Conservation (phyloP, 2,113 vertebrate genomes). For the Balaenoptera acutorostrata region DNA sequence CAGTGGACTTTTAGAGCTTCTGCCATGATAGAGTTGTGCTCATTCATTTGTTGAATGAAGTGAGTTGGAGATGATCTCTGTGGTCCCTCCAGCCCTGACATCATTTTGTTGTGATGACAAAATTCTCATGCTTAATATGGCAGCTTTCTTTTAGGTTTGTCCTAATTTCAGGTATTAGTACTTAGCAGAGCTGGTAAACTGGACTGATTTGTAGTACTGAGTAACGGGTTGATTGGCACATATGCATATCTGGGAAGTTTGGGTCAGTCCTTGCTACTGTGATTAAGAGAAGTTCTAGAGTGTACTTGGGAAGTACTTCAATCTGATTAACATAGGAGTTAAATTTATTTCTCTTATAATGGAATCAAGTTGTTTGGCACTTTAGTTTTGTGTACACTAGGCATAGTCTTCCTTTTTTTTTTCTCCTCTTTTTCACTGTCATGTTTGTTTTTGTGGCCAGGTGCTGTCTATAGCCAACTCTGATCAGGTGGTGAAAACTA, state of each 20-base stretch:
- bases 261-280: neutral
- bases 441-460: neutral
- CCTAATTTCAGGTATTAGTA: neutral
- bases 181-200: neutral
- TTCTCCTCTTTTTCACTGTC: neutral
- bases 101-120: neutral
- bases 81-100: neutral
- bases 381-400: neutral
- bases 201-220: neutral
- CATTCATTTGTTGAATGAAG: neutral
- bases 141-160: neutral
- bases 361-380: neutral
- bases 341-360: neutral
- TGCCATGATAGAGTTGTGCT: neutral
- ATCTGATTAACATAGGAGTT: neutral
- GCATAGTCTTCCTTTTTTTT: neutral
- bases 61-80: neutral
- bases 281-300: neutral
- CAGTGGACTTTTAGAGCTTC: neutral
- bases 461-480: neutral
- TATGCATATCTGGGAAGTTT: fast-evolving
- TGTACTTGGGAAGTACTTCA: neutral
- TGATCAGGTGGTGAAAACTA: neutral
- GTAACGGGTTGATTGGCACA: no score
- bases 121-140: neutral